A percentile compares a stretch with the other conserved stretches of the same genome.
These are phyloP conservation scores for Hycleus cichorii DNA, from an alignment of 1,140 invertebrate species.

Conservation along the genomic window DNA sequence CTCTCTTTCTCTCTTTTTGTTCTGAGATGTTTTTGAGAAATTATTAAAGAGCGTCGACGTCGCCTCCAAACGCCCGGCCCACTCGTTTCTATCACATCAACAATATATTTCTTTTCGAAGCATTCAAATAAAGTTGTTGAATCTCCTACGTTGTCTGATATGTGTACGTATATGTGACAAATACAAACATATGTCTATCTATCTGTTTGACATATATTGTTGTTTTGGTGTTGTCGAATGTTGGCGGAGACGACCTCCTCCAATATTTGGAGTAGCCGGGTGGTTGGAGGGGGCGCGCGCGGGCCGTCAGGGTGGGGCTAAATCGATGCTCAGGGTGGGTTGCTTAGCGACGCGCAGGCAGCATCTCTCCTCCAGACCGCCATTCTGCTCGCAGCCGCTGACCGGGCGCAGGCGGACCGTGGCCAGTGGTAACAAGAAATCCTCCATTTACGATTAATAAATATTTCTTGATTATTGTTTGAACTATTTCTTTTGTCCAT, in stretches of 20 bases:
- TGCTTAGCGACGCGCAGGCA: slow-evolving; percentile 35
- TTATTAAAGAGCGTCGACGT: not conserved
- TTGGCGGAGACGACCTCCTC: too few relatives aligned
- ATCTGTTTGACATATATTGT: not conserved
- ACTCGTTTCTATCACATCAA: not conserved
- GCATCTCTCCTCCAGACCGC: slow-evolving; percentile 38
- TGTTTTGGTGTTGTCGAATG: not conserved
- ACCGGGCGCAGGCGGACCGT: slow-evolving; percentile 19
- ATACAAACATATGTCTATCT: not conserved
- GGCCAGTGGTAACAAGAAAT: too few relatives aligned
- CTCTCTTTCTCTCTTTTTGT: too few relatives aligned
- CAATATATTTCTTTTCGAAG: too few relatives aligned
- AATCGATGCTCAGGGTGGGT: slow-evolving; percentile 35
- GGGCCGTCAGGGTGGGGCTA: slow-evolving; percentile 27
- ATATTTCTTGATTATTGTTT: too few relatives aligned
- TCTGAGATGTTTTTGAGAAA: not conserved
- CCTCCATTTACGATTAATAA: too few relatives aligned
- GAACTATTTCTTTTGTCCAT: too few relatives aligned
- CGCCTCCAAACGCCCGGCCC: not conserved
- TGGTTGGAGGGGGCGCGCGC: slow-evolving; percentile 24
- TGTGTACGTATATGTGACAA: not conserved
- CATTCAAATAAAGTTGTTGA: too few relatives aligned
- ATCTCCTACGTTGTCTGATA: not conserved
- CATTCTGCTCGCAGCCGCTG: slow-evolving; percentile 30
- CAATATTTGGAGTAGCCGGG: slow-evolving; percentile 2